These are phyloP conservation scores for Centropristis striata DNA, from an alignment of 2,113 vertebrate species.

Conservation along the genomic window DNA sequence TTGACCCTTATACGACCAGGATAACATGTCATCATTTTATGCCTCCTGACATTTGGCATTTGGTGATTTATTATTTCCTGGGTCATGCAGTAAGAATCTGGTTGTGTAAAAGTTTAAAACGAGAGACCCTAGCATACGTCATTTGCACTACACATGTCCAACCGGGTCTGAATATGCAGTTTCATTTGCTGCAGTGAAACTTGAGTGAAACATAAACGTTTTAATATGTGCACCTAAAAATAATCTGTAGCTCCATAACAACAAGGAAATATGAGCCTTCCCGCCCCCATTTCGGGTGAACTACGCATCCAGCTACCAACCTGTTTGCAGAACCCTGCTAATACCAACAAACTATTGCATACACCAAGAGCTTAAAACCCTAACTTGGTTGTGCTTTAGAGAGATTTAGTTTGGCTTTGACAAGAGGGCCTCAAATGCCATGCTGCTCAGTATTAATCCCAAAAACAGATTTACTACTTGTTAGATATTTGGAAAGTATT, in stretches of 20 bases:
- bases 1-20: conserved; percentile 14
- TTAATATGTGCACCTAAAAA: conserved; percentile 73
- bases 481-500: conserved; percentile 73
- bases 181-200: conserved; percentile 59
- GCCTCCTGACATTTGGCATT: conserved; percentile 52
- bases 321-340: conserved; percentile 41
- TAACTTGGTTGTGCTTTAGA: conserved; percentile 39
- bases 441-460: conserved; percentile 70
- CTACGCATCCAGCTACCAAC: conserved; percentile 30
- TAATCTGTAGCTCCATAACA: conserved; percentile 67
- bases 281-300: conserved; percentile 27
- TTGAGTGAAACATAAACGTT: conserved; percentile 61
- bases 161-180: conserved; percentile 32
- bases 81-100: conserved; percentile 27
- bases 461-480: conserved; percentile 73
- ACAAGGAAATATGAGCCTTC: conserved; percentile 61
- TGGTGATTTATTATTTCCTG: conserved; percentile 58
- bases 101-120: conserved; percentile 40
- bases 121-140: conserved; percentile 14
- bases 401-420: conserved; percentile 67
- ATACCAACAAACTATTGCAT: conserved; percentile 47
- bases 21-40: conserved; percentile 34
- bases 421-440: conserved; percentile 55
- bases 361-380: conserved; percentile 55
- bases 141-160: conserved; percentile 56